Conservation (phyloP, 2,797 vertebrate species). For the Nasua narica region DNA sequence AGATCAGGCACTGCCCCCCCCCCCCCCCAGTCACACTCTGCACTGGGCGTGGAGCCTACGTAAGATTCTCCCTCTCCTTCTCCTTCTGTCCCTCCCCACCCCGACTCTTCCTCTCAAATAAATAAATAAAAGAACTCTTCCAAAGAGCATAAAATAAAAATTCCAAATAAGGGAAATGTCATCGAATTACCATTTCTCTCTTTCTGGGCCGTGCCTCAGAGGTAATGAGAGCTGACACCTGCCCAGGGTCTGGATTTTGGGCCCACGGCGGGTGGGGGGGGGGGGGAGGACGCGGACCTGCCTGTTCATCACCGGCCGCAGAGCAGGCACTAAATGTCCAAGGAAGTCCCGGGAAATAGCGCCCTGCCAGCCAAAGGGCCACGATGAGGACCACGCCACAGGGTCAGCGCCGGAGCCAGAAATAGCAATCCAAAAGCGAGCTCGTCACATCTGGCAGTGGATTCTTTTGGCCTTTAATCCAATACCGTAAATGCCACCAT, state of each 20-base stretch:
- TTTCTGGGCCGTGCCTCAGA: neutral
- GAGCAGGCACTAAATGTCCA: neutral
- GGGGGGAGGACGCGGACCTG: neutral
- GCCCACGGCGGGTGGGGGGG: too few relatives aligned
- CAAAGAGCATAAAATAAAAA: neutral
- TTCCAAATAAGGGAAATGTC: neutral
- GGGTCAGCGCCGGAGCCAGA: neutral
- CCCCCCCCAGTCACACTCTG: neutral
- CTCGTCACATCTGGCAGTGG: neutral
- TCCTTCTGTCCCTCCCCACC: neutral
- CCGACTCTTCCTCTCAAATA: neutral
- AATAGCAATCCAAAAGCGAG: neutral
- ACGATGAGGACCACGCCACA: neutral
- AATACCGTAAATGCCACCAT: neutral
- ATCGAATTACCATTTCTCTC: neutral
- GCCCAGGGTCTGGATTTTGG: neutral
- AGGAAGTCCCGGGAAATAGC: neutral
- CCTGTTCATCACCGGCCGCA: neutral
- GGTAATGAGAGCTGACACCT: neutral
- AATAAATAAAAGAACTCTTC: neutral
- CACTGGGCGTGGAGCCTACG: neutral
- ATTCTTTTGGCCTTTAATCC: neutral
- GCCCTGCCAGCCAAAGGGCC: neutral
- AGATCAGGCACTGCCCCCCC: neutral
- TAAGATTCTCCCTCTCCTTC: neutral